Evolutionary conservation across 2,113 vertebrate species (phyloP).

Genomic region (rat (Rattus norvegicus)): GRCr8 NC_086026.1:54655501-54656000

Average conservation of each 20-base stretch:
- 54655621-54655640: background rate
- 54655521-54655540: background rate
- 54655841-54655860: background rate
- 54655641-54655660: background rate
- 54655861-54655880: background rate
- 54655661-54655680: slow-evolving; percentile 17
- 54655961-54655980: no score
- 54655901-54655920: no score
- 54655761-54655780: background rate
- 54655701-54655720: background rate
- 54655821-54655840: background rate
- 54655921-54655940: background rate
- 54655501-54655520: background rate
- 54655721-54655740: background rate
- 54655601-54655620: background rate
- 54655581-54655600: background rate
- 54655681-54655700: background rate
- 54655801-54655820: background rate
- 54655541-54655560: no score
- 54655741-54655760: background rate
- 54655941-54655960: background rate
- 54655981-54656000: background rate
- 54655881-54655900: background rate
- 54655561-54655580: background rate
- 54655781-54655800: background rate